These are phyloP conservation scores for Pterostichus madidus DNA, from an alignment of 2,888 invertebrate genomes.

Conservation along the genomic window DNA sequence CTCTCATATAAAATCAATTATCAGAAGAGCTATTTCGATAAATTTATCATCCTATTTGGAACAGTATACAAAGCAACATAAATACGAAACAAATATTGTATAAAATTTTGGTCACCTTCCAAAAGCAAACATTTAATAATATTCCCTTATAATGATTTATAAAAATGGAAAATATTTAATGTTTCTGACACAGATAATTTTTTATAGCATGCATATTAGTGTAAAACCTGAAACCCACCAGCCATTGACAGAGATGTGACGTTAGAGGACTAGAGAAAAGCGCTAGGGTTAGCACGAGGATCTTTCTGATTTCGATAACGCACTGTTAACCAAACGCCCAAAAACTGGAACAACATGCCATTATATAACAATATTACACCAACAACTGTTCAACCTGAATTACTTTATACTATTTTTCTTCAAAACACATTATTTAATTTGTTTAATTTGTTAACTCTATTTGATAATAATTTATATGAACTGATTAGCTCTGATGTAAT, in stretches of 20 bases:
- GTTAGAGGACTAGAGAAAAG: slow-evolving; percentile 91
- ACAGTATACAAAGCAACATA: slow-evolving; percentile 7
- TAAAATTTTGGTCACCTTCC: slow-evolving; percentile 7
- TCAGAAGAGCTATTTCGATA: no score
- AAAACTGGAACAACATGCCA: slow-evolving; percentile 85
- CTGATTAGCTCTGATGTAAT: no score
- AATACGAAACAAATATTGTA: neutral
- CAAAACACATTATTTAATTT: no score
- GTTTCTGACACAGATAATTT: neutral
- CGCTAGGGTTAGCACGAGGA: slow-evolving; percentile 97
- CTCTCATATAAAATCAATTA: no score
- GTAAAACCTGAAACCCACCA: slow-evolving; percentile 70
- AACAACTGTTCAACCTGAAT: neutral
- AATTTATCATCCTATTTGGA: neutral
- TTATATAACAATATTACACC: slow-evolving; percentile 60
- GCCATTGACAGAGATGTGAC: slow-evolving; percentile 70
- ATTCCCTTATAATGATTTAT: neutral
- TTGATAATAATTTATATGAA: no score
- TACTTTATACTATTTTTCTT: slow-evolving; percentile 2
- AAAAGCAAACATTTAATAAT: slow-evolving; percentile 25
- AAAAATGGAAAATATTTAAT: slow-evolving; percentile 15
- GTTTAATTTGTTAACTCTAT: no score
- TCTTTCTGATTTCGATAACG: slow-evolving; percentile 99
- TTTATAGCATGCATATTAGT: slow-evolving; percentile 27
- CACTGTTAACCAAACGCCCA: slow-evolving; percentile 97